A percentile compares a stretch with the other conserved stretches of the same genome.
phyloP scores from a whole-genome alignment of 2,797 vertebrate genomes.

The Muraenolepis orangiensis region DNA sequence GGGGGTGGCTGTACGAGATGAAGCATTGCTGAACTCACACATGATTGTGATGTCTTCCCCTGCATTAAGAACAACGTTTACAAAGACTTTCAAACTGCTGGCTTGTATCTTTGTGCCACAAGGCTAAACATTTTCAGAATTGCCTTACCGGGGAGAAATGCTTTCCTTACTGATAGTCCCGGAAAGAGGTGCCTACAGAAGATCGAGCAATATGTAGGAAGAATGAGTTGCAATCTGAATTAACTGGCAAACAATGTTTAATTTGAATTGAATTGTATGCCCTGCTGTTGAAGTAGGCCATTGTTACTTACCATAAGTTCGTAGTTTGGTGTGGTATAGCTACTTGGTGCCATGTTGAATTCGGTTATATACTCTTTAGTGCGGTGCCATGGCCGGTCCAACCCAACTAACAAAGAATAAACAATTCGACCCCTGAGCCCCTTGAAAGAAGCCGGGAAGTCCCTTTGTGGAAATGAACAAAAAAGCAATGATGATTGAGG shows the following conservation, averaged over 20 bases:
- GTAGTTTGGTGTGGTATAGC: constrained; percentile 28
- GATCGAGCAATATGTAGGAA: neutral
- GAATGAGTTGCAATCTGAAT: neutral
- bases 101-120: neutral
- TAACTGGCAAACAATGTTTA: neutral
- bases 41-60: constrained; percentile 52
- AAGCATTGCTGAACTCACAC: constrained; percentile 47
- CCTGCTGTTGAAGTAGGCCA: neutral
- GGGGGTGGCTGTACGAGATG: constrained; percentile 33
- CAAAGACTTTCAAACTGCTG: neutral
- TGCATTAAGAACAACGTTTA: constrained; percentile 19
- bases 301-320: constrained; percentile 43
- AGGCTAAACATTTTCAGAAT: neutral
- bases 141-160: constrained; percentile 46
- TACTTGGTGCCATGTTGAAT: constrained; percentile 42
- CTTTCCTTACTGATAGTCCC: constrained; percentile 50
- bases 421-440: constrained; percentile 17
- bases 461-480: constrained; percentile 34
- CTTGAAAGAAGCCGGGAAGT: constrained; percentile 54
- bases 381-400: constrained; percentile 55
- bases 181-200: constrained; percentile 47
- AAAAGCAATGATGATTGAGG: neutral
- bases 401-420: constrained; percentile 45
- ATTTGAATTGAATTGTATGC: neutral
- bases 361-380: constrained; percentile 47